Base-by-base conservation (phyloP, 2,113 vertebrate genomes). In the Antennarius striatus region DNA sequence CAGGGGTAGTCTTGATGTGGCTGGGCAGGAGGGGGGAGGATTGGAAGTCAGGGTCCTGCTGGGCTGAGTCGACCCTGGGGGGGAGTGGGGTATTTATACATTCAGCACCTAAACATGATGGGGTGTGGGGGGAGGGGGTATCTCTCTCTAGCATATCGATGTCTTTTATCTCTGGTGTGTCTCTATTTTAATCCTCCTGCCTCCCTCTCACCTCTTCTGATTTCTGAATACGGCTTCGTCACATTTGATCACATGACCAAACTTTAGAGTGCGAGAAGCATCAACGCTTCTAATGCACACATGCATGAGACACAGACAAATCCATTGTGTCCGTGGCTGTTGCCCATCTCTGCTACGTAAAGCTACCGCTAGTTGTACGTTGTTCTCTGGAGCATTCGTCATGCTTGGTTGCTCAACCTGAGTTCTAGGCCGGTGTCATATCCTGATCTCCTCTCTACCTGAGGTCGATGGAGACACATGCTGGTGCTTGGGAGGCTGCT, bases 61-160 rank as follows among this genome's bases (percentile, higher is more conserved):
- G 91, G 81, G 90, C 68, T 68, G 71, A 87, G 69, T 22, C 4
- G 71, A 66, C 70, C 89, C 86, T 3, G 16, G 17, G 82, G 85
- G 54, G 12, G 48, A 62, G 58, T 30, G 29, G 71, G 80, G 89
- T 93, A 93, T 93, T 93, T 84, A 93, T 93, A 93, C 83, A 86
- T 62, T 60, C 66, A 4, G 57, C 87, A 88, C 89, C 87, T 91
- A 81, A 69, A 80, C 74, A 82, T 82, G 80, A 79, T 73, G 66
- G 66, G 63, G 83, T 43, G 43, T 15, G 10, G 70, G 73, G 42
- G 68, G 58, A 39, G 75, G 48, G 53, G 56, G 30, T 56, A 56
- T 63, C 65, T 65, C 50, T 65, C 50, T 83, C 71, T 82, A 67
- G 72, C 73, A 17, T 10, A 12, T 32, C 15, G 11, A 17, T 73